phyloP scores from a whole-genome alignment of 2,113 vertebrate genomes.

The Eulemur macaco region DNA sequence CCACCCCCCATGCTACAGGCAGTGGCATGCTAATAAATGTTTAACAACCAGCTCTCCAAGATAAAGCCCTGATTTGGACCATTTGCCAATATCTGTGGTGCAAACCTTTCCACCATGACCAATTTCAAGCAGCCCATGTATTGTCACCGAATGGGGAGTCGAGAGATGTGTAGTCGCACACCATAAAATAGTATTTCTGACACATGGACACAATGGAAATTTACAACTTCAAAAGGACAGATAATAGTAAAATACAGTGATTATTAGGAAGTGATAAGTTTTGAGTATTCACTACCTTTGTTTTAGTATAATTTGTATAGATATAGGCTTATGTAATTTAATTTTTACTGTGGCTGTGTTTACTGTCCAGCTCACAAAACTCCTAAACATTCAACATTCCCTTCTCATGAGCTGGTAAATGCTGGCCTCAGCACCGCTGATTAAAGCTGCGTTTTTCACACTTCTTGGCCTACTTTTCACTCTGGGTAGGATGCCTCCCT shows the following conservation, averaged over 20 bases:
- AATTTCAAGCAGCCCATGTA: not conserved
- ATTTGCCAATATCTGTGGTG: not conserved
- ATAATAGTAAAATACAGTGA: not conserved
- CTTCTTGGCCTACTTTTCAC: not conserved
- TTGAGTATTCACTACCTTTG: not conserved
- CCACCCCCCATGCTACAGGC: no score
- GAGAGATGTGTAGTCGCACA: accelerated
- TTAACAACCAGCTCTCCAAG: not conserved
- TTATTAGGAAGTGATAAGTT: not conserved
- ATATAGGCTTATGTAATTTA: not conserved
- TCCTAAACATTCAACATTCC: not conserved
- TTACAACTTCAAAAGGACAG: not conserved
- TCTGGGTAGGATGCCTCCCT: not conserved
- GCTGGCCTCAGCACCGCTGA: no score
- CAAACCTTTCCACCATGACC: not conserved
- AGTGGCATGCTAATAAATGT: not conserved
- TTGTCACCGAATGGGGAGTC: not conserved
- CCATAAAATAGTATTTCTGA: not conserved
- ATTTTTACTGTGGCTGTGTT: not conserved
- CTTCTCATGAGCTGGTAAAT: not conserved
- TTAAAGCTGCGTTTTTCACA: not conserved
- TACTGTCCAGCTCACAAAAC: not conserved
- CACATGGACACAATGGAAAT: not conserved
- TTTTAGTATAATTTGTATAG: not conserved
- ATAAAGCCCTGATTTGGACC: not conserved